Conservation (phyloP, 2,888 invertebrate genomes). For the Drosophila merina region DNA sequence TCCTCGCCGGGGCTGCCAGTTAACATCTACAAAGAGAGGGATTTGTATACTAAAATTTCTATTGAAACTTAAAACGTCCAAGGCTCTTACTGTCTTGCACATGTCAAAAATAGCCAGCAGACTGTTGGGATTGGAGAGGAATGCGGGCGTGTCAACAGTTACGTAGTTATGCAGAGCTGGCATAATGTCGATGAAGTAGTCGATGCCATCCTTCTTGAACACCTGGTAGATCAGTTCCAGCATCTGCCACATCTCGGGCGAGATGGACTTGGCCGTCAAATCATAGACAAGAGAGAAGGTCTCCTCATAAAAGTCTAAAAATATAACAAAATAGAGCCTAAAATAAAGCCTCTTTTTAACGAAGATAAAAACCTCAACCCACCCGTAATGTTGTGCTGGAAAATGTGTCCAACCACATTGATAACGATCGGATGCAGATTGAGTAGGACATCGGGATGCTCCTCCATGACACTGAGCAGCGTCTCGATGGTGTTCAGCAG, state of each 20-base stretch:
- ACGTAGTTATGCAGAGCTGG: conserved; percentile 99
- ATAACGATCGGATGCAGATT: conserved; percentile 96
- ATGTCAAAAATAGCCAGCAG: conserved; percentile 96
- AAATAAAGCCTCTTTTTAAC: background rate
- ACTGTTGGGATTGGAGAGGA: conserved; percentile 95
- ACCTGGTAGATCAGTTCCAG: conserved; percentile 93
- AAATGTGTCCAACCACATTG: conserved; percentile 93
- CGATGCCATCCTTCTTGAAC: conserved; percentile 96
- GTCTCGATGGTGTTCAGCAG: conserved; percentile 98
- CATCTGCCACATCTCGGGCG: conserved; percentile 98
- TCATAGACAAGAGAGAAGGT: conserved; percentile 96
- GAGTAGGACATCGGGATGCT: conserved; percentile 90
- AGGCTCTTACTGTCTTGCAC: conserved; percentile 90
- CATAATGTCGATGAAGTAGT: conserved; percentile 99
- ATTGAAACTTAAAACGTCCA: conserved; percentile 50
- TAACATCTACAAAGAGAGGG: conserved; percentile 85
- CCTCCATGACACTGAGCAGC: conserved; percentile 96
- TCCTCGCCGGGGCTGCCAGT: conserved; percentile 93
- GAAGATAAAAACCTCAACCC: background rate
- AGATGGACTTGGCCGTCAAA: conserved; percentile 94
- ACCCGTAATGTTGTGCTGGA: conserved; percentile 93
- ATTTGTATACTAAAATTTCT: background rate
- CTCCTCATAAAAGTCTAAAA: conserved; percentile 98
- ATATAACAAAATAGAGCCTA: conserved; percentile 40
- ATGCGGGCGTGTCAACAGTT: conserved; percentile 96